Base-by-base conservation (phyloP, 2,113 vertebrate species). In the Carollia perspicillata region DNA sequence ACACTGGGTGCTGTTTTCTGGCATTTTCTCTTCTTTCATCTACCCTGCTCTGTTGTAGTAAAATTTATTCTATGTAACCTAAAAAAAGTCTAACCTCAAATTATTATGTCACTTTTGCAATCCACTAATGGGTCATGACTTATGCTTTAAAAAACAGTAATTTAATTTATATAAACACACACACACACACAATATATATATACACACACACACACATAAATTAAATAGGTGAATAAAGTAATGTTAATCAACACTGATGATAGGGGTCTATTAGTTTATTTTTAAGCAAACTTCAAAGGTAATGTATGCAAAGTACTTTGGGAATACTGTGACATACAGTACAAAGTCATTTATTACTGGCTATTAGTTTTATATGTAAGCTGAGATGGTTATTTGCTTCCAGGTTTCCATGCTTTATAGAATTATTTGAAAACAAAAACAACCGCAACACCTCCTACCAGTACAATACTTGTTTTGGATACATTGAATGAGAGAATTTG, bases 381-480 rank as follows among this genome's bases (percentile, higher is more conserved):
- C 12, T 0, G 3, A 81, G 66, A 37, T 2, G 77, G 4, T 89
- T 88, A 60, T 60, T 75, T 53, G 33, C n/a, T 23, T 87, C 42
- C 87, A 80, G 16, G 3, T 14, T 87, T 79, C 4, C 10, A 65
- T 37, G 60, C 51, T 49, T 42, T 79, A 44, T 44, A 47, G 14
- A 83, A 55, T 93, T 42, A 42, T 90, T 88, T 94, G 49, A 68
- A 93, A 84, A 87, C 6, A 11, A 78, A 85, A 90, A 60, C 77
- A 60, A 55, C 9, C 75, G 42, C 40, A 86, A 22, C 1, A 55
- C 13, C 14, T 68, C 7, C 60, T 22, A 8, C 26, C 72, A 51
- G 55, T 89, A 44, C 68, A 85, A 16, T 65, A 65, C 49, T 84
- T 72, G 2, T 89, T 92, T 83, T 81, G 8, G 23, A 18, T 68